phyloP scores from a whole-genome alignment of 2,113 vertebrate species.

The Perognathus longimembris region DNA sequence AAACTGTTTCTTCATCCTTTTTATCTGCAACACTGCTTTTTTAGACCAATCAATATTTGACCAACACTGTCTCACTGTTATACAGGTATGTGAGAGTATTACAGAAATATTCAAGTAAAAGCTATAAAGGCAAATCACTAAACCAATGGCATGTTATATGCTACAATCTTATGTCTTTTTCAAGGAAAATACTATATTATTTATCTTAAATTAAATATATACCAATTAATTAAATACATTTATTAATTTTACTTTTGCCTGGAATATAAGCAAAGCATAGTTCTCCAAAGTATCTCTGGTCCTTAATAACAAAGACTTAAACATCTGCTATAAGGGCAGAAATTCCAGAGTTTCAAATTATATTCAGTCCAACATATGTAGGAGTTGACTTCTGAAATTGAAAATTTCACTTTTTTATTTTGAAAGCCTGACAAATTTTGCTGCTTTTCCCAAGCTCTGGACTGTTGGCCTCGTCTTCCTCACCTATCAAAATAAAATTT shows the following conservation, averaged over 20 bases:
- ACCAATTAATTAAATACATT: not conserved
- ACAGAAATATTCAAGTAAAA: conserved; percentile 22
- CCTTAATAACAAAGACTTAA: conserved; percentile 40
- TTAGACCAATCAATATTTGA: conserved; percentile 25
- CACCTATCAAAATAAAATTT: conserved; percentile 35
- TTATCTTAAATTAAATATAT: not conserved
- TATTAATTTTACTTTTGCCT: no score
- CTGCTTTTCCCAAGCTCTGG: not conserved
- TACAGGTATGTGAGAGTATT: not conserved
- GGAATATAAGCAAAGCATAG: not conserved
- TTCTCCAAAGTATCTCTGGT: not conserved
- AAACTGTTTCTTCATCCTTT: conserved; percentile 50
- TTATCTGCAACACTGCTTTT: not conserved
- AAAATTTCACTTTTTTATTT: conserved; percentile 16
- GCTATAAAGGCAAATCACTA: not conserved
- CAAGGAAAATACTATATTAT: not conserved
- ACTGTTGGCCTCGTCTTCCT: not conserved
- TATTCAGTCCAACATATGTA: not conserved
- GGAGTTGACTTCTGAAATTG: conserved; percentile 9
- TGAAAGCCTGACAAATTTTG: not conserved
- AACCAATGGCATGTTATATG: not conserved
- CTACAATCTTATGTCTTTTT: conserved; percentile 3
- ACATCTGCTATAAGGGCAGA: not conserved
- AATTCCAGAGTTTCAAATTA: not conserved
- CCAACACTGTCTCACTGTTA: not conserved